phyloP scores from a whole-genome alignment of 2,797 vertebrate genomes.

The Scarus forsteni region DNA sequence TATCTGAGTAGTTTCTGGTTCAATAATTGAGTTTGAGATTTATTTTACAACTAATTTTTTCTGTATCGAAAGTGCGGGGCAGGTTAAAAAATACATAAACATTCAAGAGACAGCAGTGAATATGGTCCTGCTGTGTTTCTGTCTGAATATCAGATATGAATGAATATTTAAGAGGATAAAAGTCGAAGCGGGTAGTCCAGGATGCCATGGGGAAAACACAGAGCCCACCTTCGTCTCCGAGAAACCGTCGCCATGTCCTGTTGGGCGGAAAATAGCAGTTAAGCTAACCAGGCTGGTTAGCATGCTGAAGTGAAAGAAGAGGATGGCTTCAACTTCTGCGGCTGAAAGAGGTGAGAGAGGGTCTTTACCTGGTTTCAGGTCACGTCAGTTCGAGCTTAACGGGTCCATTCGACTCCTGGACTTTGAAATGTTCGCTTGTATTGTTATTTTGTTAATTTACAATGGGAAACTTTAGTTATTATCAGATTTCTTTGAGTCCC shows the following conservation, averaged over 20 bases:
- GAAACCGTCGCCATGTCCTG: neutral
- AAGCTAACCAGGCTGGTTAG: constrained; percentile 39
- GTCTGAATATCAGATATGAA: neutral
- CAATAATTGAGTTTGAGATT: neutral
- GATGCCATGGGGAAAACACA: neutral
- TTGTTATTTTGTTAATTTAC: too few relatives aligned
- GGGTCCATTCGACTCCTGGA: neutral
- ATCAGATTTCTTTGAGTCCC: too few relatives aligned
- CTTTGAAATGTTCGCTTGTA: neutral
- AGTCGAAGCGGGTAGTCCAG: neutral
- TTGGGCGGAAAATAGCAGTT: neutral
- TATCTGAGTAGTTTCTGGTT: neutral
- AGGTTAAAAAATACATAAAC: constrained; percentile 47
- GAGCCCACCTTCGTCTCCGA: neutral
- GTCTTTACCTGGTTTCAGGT: neutral
- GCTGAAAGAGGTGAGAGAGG: constrained; percentile 45
- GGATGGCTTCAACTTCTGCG: constrained; percentile 67
- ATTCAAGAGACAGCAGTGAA: neutral
- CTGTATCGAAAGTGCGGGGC: constrained; percentile 60
- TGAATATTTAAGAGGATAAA: neutral
- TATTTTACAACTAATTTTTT: neutral
- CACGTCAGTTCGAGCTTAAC: neutral
- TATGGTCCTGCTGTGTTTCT: neutral
- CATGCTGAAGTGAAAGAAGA: constrained; percentile 27
- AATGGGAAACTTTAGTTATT: neutral